A percentile compares a stretch with the other conserved stretches of the same genome.
These are phyloP conservation scores for Brachionus rubens DNA, from an alignment of 1,140 invertebrate genomes.

Conservation along the genomic window DNA sequence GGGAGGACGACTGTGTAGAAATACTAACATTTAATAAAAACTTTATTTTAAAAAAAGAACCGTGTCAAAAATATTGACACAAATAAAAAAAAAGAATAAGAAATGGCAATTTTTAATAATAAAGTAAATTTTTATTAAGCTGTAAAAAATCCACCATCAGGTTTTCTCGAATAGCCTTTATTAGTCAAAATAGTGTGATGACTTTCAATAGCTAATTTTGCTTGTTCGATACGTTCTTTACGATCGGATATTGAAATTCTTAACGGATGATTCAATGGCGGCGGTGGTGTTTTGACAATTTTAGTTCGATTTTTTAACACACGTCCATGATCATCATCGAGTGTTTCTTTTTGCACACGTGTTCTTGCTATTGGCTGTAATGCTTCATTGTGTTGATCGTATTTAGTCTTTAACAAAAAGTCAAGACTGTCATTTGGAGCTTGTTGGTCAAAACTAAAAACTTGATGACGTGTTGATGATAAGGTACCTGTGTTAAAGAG, in stretches of 20 bases:
- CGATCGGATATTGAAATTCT: constrained; percentile 51
- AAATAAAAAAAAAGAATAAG: not conserved
- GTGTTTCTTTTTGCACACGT: constrained; percentile 57
- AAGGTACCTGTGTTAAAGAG: constrained; percentile 55
- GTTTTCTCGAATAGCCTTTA: constrained; percentile 59
- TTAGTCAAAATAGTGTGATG: constrained; percentile 60
- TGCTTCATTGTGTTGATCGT: constrained; percentile 58
- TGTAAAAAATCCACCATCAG: constrained; percentile 59
- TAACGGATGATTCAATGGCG: constrained; percentile 54
- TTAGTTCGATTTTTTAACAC: constrained; percentile 56
- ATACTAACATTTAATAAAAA: no score
- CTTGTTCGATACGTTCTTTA: constrained; percentile 55
- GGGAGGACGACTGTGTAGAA: no score
- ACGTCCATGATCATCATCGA: constrained; percentile 53
- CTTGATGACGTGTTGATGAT: constrained; percentile 53
- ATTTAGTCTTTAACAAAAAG: constrained; percentile 58
- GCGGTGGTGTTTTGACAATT: constrained; percentile 49
- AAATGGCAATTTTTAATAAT: no score
- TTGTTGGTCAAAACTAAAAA: constrained; percentile 55
- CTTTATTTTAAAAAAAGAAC: no score
- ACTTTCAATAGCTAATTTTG: constrained; percentile 59
- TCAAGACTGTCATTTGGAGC: constrained; percentile 59
- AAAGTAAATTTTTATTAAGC: no score
- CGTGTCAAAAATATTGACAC: no score
- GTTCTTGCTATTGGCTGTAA: constrained; percentile 55